Evolutionary conservation across 2,888 invertebrate species (phyloP).

Genomic region (Eretmocerus hayati): DNA sequence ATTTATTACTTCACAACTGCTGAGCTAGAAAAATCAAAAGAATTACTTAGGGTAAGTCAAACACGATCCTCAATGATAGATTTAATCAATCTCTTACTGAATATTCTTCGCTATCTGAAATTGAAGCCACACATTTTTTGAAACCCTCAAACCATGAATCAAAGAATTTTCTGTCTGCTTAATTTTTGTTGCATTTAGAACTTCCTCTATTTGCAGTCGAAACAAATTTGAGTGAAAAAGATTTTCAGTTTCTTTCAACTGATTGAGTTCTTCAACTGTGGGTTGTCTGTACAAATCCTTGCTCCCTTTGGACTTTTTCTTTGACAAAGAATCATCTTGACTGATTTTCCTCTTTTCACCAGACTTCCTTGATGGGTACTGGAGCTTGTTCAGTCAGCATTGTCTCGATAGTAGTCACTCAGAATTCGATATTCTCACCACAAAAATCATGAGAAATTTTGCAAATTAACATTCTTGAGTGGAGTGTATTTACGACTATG

Average conservation of each 20-base stretch:
- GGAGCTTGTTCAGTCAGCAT: no score
- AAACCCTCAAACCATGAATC: constrained; percentile 59
- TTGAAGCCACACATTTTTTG: constrained; percentile 49
- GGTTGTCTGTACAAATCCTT: constrained; percentile 58
- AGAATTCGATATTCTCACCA: no score
- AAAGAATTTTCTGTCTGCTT: constrained; percentile 57
- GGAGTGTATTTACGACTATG: no score
- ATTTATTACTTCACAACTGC: constrained; percentile 48
- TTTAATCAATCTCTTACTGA: constrained; percentile 32
- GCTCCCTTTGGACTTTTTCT: constrained; percentile 47
- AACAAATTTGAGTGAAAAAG: constrained; percentile 82
- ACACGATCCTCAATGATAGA: constrained; percentile 2
- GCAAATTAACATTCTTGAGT: no score
- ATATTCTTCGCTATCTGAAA: constrained; percentile 52
- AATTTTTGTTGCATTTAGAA: constrained; percentile 63
- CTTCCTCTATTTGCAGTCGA: constrained; percentile 74
- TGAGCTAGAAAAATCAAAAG: constrained; percentile 44
- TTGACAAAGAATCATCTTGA: constrained; percentile 11
- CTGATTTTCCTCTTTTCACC: constrained; percentile 12
- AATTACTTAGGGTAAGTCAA: constrained; percentile 4
- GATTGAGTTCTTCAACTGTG: constrained; percentile 74
- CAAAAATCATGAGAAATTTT: no score
- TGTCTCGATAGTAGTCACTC: no score
- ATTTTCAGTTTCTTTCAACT: constrained; percentile 72
- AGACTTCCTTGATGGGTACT: not conserved